Conservation (phyloP, 2,888 invertebrate species). For the Noctua fimbriata region DNA sequence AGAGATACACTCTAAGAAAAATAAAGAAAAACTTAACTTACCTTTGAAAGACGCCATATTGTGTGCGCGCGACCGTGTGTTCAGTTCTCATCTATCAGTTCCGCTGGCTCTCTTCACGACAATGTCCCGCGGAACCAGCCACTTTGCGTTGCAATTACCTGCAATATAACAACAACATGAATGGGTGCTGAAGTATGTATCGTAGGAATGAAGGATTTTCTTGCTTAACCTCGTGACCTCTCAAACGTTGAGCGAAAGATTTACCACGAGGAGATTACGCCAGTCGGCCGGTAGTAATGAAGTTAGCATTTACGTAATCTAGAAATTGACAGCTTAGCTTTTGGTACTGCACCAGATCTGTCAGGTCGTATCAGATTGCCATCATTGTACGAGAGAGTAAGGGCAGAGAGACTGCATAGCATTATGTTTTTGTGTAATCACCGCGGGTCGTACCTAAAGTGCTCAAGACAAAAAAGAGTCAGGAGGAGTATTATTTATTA, state of each 20-base stretch:
- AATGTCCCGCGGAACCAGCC: slow-evolving; percentile 39
- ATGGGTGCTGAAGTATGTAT: not conserved
- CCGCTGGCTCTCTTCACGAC: slow-evolving; percentile 47
- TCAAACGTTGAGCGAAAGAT: not conserved
- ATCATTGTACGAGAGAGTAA: not conserved
- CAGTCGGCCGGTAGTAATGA: not conserved
- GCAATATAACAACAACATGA: slow-evolving; percentile 31
- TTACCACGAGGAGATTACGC: not conserved
- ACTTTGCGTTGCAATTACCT: slow-evolving; percentile 62
- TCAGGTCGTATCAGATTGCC: not conserved
- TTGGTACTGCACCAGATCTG: not conserved
- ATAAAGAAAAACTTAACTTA: slow-evolving; percentile 28
- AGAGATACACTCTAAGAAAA: not conserved
- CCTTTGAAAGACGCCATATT: slow-evolving; percentile 77
- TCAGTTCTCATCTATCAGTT: slow-evolving; percentile 69
- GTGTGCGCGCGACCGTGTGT: slow-evolving; percentile 60
- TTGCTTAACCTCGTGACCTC: not conserved
- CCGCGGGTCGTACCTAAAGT: not conserved
- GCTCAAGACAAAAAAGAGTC: not conserved
- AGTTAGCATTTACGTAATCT: not conserved
- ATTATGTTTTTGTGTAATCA: not conserved
- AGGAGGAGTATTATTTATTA: not conserved
- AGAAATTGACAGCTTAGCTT: not conserved
- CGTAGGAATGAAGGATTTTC: not conserved
- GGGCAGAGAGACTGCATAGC: not conserved